Base-by-base conservation (phyloP, 37 sponge, comb jelly and placozoan species). In the Beroe forskalii region DNA sequence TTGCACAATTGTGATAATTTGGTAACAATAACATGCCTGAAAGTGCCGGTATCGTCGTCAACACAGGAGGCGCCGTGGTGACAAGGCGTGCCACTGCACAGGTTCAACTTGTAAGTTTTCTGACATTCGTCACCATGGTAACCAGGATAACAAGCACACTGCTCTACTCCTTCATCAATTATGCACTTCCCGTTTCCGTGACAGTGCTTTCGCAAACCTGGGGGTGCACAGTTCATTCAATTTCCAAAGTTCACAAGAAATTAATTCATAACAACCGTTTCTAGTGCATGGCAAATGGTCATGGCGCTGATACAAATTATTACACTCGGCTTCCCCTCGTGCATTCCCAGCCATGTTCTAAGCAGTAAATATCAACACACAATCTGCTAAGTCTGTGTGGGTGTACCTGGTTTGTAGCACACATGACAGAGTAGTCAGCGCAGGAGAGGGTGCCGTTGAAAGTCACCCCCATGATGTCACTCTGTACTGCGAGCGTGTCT, bases 61-160 rank as follows among this genome's bases (percentile, higher is more conserved):
- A 72, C 75, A 72, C 75, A 72, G 40, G 37, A 36, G 14, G 37
- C 23, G 6, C 40, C 75, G 1, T 19, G 0, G 8, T 72, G 37
- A 30, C 75, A 72, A 12, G 75, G 75, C 9, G 35, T 33, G 39
- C 19, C 40, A 6, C 19, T 30, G 40, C 75, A 72, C 8, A 36
- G 35, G 39, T 72, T 39, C 9, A 72, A 20, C 3, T 39, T 39
- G 39, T 30, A 72, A 3, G 75, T 32, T 6, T 22, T 19, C 8
- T 72, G 32, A 32, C 75, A 72, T 3, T 30, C 39, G 4, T 33
- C 37, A 37, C 75, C 75, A 37, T 37, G 37, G 40, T 38, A 72
- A 38, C 75, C 75, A 20, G 75, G 75, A 39, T 72, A 72, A 32
- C 75, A 72, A 3, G 19, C 40, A 37, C 75, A 72, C 39, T 14